Base-by-base conservation (phyloP, 1,140 invertebrate species). In the Zaprionus capensis region DNA sequence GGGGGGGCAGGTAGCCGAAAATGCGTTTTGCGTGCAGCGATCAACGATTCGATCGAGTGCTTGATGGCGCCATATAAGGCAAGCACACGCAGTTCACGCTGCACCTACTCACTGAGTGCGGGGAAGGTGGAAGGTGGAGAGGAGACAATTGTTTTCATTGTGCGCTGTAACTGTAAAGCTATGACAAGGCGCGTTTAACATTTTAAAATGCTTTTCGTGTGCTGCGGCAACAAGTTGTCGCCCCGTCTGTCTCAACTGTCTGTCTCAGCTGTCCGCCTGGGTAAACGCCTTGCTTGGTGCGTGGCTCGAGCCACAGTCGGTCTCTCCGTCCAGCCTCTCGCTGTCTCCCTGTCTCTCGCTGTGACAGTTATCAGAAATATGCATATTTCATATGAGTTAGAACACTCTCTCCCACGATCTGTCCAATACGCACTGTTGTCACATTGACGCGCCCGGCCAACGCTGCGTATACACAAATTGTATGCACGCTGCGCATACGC, bases 191-290 rank as follows among this genome's bases (percentile, higher is more conserved):
- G 71, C 84, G 78, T 69, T 88, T 82, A 86, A 86, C 78, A 86
- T 74, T 78, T 81, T 90, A 90, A 90, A 90, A 90, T 90, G 81
- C 74, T 90, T 90, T 88, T 78, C 79, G 79, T 90, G 85, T 65
- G 71, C 58, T 59, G 71, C 65, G 36, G 62, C 76, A 77, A 66
- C 71, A 73, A 65, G 71, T 68, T 70, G 55, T 73, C 64, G 55
- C 46, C 20, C 58, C 49, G 61, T 75, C 53, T 65, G 65, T 75
- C 77, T 34, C 14, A 41, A 41, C 38, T 61, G 62, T 68, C 67
- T 24, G 51, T 58, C 34, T 58, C 61, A 63, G 20, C 73, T 71
- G 71, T 66, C 59, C 65, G 73, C 62, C 72, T 61, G 41, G 61
- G 53, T 77, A 71, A 71, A 80, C 81, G 82, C 78, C 80, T 83